phyloP scores from a whole-genome alignment of 1,140 invertebrate species.

The Aradophagus sp. region DNA sequence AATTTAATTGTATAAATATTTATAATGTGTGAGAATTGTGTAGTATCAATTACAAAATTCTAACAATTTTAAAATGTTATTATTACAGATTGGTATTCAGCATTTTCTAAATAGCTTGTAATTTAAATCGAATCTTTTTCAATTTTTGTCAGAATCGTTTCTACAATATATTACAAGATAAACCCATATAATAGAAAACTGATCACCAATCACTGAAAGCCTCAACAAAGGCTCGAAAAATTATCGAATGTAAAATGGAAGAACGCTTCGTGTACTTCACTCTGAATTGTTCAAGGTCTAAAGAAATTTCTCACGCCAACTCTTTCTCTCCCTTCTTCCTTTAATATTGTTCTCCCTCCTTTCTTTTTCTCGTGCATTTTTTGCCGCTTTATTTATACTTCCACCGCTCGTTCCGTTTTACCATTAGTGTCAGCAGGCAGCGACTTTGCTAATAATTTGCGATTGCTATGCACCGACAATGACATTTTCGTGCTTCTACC shows the following conservation, averaged over 20 bases:
- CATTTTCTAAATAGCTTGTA: too few species aligned
- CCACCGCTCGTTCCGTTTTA: constrained; percentile 48
- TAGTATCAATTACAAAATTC: too few species aligned
- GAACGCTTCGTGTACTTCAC: constrained; percentile 42
- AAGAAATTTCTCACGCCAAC: constrained; percentile 62
- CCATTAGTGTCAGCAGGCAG: constrained; percentile 50
- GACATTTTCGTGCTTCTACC: constrained; percentile 47
- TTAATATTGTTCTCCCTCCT: constrained; percentile 42
- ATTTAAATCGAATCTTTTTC: too few species aligned
- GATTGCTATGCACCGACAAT: constrained; percentile 1
- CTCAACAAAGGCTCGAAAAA: constrained; percentile 38
- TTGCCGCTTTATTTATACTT: constrained; percentile 45
- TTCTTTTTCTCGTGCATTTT: constrained; percentile 39
- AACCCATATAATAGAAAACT: constrained; percentile 17
- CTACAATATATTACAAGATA: neutral
- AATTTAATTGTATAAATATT: too few species aligned
- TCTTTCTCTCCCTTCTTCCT: constrained; percentile 54
- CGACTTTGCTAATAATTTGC: constrained; percentile 35
- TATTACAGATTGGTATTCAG: too few species aligned
- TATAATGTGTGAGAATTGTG: too few species aligned
- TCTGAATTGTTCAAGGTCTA: constrained; percentile 58
- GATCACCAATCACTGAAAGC: constrained; percentile 20
- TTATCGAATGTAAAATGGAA: constrained; percentile 42
- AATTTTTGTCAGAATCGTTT: neutral
- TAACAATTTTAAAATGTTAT: too few species aligned